Percentiles rank a stretch among this genome's conserved stretches.
Conservation (phyloP, 2,797 vertebrate species). For the Lates japonicus region DNA sequence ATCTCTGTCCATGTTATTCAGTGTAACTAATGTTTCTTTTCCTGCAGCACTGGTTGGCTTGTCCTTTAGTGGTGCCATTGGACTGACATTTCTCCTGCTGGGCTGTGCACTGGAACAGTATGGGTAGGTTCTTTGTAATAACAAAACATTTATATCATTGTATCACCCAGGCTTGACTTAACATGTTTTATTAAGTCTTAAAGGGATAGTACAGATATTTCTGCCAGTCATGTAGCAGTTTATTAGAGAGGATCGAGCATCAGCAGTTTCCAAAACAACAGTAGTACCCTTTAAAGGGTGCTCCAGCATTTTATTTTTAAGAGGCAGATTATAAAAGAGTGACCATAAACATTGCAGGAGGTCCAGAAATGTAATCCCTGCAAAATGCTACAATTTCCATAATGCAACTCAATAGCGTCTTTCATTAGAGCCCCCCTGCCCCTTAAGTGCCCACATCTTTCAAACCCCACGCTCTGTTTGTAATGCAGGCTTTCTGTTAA, state of each 20-base stretch:
- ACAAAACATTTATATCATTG: not conserved
- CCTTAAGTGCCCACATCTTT: not conserved
- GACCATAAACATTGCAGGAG: not conserved
- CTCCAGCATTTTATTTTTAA: not conserved
- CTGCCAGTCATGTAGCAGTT: too few species aligned
- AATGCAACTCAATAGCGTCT: conserved; percentile 15
- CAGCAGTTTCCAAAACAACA: not conserved
- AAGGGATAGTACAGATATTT: not conserved
- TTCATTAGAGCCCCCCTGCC: conserved; percentile 6
- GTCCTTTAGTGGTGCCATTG: conserved; percentile 96
- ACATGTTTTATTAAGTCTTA: not conserved
- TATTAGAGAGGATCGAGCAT: not conserved
- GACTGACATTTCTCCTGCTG: conserved; percentile 95
- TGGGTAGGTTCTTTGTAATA: conserved; percentile 83
- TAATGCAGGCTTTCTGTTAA: not conserved
- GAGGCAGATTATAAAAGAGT: not conserved
- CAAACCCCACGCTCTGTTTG: not conserved
- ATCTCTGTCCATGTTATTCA: not conserved
- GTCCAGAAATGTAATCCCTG: not conserved
- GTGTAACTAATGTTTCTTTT: not conserved
- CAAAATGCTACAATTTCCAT: conserved; percentile 9
- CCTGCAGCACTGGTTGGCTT: conserved; percentile 92
- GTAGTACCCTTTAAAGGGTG: not conserved
- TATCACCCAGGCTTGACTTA: too few species aligned
- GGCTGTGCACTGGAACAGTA: conserved; percentile 93